Evolutionary conservation across 1,140 invertebrate genomes (phyloP), one percentile per base, ranked within the genome.

Genomic region (Drosophila nigromelanica): DNA sequence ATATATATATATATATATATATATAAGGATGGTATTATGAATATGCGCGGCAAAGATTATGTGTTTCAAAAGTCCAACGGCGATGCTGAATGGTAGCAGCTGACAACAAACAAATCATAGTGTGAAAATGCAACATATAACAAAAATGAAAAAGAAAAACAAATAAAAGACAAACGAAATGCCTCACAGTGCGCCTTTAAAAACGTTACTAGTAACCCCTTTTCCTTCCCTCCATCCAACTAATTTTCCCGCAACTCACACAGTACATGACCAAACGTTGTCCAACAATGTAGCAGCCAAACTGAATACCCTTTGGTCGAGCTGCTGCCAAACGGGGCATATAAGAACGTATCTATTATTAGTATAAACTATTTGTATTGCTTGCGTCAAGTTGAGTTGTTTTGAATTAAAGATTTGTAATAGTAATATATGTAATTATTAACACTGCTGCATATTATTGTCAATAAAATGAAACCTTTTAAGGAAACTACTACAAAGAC

Each of bases 1-100:
- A n/a, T n/a, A n/a, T n/a, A n/a, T n/a, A n/a, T n/a, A n/a, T n/a
- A n/a, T n/a, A n/a, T n/a, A n/a, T n/a, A n/a, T n/a, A n/a, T n/a
- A n/a, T n/a, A n/a, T n/a, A 99, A 99, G 94, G 98, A 99, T 94
- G 99, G 99, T 48, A 99, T 99, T 69, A 99, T 99, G 99, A 99
- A 99, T 94, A 94, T 99, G 76, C 96, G 96, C 83, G 98, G 98
- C 14, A 98, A 98, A 93, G 99, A 99, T 93, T 99, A 96, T 94
- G 98, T 99, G 75, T 99, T 99, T 93, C 98, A 99, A 93, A 99
- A 98, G 93, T 98, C 98, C 5, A 98, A 96, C 86, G 99, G 99
- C 74, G 99, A 99, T 94, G 98, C 99, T 33, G 99, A 99, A 92
- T 99, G 98, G 98, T 99, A 93, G 94, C 92, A 5, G 18, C n/a